These are phyloP conservation scores for Ptyas mucosa DNA, from an alignment of 2,113 vertebrate genomes.

Conservation along the genomic window DNA sequence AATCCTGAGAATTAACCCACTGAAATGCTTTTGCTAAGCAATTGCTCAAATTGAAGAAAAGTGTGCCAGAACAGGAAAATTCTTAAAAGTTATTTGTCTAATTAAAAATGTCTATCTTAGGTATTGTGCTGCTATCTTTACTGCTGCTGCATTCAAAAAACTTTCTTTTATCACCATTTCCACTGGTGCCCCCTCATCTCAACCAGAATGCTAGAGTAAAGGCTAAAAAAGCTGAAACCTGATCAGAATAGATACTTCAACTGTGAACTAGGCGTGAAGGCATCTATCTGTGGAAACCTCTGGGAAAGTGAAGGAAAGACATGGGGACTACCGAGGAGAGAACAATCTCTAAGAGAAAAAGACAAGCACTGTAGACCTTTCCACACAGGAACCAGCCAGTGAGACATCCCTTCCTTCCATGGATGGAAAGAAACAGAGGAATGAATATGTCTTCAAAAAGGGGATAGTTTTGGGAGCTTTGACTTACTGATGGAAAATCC, in stretches of 20 bases:
- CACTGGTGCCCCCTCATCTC: background rate
- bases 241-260: background rate
- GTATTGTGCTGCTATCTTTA: background rate
- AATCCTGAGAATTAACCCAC: background rate
- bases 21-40: background rate
- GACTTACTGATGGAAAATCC: too few relatives aligned
- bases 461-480: too few relatives aligned
- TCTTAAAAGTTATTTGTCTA: background rate
- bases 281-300: background rate
- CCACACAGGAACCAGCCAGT: background rate
- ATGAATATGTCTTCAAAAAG: background rate
- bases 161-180: background rate
- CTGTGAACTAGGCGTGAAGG: background rate
- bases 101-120: background rate
- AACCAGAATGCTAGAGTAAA: background rate
- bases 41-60: background rate
- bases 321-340: background rate
- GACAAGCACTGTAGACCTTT: background rate
- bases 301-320: background rate
- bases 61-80: background rate
- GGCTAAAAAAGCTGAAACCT: background rate
- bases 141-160: background rate
- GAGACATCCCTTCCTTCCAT: background rate
- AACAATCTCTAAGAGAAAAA: background rate
- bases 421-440: background rate